Evolutionary conservation across 2,113 vertebrate species (phyloP), one percentile per base, ranked within the genome.

Genomic region (Marmota monax): DNA sequence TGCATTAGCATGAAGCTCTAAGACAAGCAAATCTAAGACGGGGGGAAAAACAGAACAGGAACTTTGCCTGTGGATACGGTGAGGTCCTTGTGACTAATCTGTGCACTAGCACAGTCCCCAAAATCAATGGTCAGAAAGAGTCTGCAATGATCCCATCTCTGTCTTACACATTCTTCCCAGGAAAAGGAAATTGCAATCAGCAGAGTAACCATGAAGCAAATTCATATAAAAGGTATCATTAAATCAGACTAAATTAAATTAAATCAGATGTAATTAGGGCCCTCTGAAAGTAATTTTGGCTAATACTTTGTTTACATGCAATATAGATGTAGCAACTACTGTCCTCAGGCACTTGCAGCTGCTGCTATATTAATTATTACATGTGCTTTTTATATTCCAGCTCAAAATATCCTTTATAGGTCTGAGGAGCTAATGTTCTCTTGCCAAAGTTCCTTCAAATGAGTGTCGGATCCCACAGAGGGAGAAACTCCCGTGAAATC

Each of bases 241-340:
- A 95, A 96, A 96, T 97, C 94, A 96, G 67, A 97, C 97, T 98
- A 98, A 98, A 98, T 98, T 98, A 98, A 98, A 98, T 98, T 98
- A 98, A 98, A 98, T 95, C 98, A 98, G 96, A 98, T 96, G 85
- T 56, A 98, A 98, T 98, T 97, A 98, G 97, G 97, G 82, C 80
- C 76, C 96, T 98, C 97, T 97, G 95, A 98, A 98, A 98, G 94
- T 96, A 96, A 98, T 97, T 98, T 98, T 98, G 97, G 96, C 96
- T 98, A 92, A 91, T 90, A 96, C 87, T 98, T 97, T 98, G 97
- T 98, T 98, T 98, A 91, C 92, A 97, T 97, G 96, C 29, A 97
- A 86, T 96, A 93, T 82, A 96, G 94, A 97, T 93, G 90, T 90
- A 98, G 89, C 93, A 98, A 98, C 96, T 82, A 79, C 51, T 97